Conservation (phyloP, 1,140 invertebrate species). For the Neodiprion pinetum region DNA sequence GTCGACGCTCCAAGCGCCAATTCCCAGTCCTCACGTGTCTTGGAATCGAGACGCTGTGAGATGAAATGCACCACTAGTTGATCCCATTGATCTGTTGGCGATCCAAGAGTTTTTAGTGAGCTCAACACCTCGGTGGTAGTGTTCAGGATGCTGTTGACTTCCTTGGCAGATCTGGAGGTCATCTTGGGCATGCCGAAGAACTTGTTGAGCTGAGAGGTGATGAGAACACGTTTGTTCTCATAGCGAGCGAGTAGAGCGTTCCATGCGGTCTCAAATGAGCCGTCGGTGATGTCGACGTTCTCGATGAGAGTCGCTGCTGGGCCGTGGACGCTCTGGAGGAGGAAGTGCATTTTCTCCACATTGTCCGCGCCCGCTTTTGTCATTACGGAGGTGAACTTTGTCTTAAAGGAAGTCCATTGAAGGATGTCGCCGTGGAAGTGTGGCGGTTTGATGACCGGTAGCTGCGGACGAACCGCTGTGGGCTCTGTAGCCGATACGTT, state of each 20-base stretch:
- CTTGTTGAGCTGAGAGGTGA: slow-evolving; percentile 46
- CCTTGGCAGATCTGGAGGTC: slow-evolving; percentile 24
- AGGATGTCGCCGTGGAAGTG: too few relatives aligned
- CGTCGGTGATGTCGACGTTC: slow-evolving; percentile 40
- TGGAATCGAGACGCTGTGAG: not conserved
- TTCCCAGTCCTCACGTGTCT: not conserved
- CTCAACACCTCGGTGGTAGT: slow-evolving; percentile 26
- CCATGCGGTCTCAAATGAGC: slow-evolving; percentile 49
- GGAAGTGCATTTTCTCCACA: slow-evolving; percentile 30
- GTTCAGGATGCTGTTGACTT: slow-evolving; percentile 27
- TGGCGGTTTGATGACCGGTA: too few relatives aligned
- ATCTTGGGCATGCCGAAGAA: slow-evolving; percentile 28
- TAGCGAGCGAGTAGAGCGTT: slow-evolving; percentile 46
- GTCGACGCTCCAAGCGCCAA: too few relatives aligned
- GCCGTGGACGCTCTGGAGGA: slow-evolving; percentile 37
- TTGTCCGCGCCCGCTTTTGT: too few relatives aligned
- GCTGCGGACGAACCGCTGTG: too few relatives aligned
- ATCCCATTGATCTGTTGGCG: slow-evolving; percentile 30
- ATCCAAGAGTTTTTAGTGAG: slow-evolving; percentile 25
- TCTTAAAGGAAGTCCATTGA: too few relatives aligned
- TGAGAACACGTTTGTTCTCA: slow-evolving; percentile 46
- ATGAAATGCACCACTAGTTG: slow-evolving; percentile 20
- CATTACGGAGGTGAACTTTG: too few relatives aligned
- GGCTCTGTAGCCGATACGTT: too few relatives aligned
- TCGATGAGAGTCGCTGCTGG: slow-evolving; percentile 41